phyloP scores from a whole-genome alignment of 2,888 invertebrate species.

The Chalcis sispes region DNA sequence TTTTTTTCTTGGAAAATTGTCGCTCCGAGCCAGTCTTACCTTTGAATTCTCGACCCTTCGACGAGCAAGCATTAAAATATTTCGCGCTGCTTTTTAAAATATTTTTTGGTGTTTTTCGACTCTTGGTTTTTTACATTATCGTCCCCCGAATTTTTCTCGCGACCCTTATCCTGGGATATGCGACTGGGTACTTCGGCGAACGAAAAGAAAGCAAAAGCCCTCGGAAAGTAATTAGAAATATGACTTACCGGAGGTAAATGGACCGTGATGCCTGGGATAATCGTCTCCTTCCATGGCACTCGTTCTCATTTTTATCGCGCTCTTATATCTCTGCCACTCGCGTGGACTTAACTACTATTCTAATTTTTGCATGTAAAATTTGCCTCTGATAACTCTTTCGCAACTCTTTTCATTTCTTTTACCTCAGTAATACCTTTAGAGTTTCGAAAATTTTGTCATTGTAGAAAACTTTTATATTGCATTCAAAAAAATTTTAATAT shows the following conservation, averaged over 20 bases:
- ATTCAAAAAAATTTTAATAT: too few species aligned
- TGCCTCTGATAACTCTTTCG: slow-evolving; percentile 11
- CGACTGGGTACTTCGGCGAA: neutral
- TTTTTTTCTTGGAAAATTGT: slow-evolving; percentile 37
- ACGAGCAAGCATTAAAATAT: slow-evolving; percentile 24
- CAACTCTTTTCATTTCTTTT: too few species aligned
- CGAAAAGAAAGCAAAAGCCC: slow-evolving; percentile 45
- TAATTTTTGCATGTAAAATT: slow-evolving; percentile 15
- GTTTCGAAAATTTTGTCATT: neutral
- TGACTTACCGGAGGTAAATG: slow-evolving; percentile 71
- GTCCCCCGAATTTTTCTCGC: slow-evolving; percentile 61
- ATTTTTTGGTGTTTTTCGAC: neutral
- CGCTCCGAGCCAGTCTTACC: slow-evolving; percentile 11
- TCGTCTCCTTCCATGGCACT: slow-evolving; percentile 57
- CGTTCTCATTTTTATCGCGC: slow-evolving; percentile 58
- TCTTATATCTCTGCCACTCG: slow-evolving; percentile 29
- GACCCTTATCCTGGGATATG: slow-evolving; percentile 45
- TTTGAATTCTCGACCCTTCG: neutral
- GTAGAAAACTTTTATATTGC: too few species aligned
- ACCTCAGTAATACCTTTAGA: too few species aligned
- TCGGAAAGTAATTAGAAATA: slow-evolving; percentile 73
- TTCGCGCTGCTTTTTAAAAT: neutral
- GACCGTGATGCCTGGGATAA: slow-evolving; percentile 70
- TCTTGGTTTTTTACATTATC: neutral
- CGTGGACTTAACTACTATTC: neutral